These are phyloP conservation scores for Onychomys torridus DNA, from an alignment of 2,797 vertebrate genomes.

Conservation along the genomic window DNA sequence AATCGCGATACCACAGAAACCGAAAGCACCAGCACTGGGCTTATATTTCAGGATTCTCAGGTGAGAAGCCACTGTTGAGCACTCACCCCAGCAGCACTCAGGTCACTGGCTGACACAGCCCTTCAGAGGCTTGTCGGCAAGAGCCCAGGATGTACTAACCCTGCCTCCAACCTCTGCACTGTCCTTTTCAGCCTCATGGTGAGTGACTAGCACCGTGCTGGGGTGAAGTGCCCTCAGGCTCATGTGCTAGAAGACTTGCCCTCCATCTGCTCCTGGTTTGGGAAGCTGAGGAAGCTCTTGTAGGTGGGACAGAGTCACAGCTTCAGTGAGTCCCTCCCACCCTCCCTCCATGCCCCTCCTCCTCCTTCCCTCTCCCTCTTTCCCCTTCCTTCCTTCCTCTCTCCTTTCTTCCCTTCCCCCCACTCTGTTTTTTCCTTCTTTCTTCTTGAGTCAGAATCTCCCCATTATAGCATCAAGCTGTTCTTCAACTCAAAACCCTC, in stretches of 20 bases:
- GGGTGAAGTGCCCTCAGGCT: not conserved
- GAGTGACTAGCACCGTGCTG: too few species aligned
- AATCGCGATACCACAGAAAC: not conserved
- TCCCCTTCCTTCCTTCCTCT: not conserved
- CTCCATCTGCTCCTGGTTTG: not conserved
- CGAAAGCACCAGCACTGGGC: not conserved
- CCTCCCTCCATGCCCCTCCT: too few species aligned
- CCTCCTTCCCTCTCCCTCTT: too few species aligned
- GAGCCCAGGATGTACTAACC: not conserved
- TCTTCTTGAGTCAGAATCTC: not conserved
- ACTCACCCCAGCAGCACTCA: not conserved
- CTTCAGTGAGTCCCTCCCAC: not conserved
- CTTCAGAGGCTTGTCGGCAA: not conserved
- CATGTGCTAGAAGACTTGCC: not conserved
- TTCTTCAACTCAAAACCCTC: not conserved
- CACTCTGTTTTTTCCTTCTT: not conserved
- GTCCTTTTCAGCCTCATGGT: not conserved
- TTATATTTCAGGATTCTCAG: not conserved
- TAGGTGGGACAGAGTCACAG: not conserved
- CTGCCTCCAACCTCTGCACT: not conserved
- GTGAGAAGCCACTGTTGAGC: not conserved
- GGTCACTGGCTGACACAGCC: not conserved
- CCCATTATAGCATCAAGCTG: not conserved
- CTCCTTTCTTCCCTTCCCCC: too few species aligned
- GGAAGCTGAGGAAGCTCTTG: not conserved